Evolutionary conservation across 2,888 invertebrate genomes (phyloP), one percentile per base, ranked within the genome.

Genomic region (Eupithecia centaureata): DNA sequence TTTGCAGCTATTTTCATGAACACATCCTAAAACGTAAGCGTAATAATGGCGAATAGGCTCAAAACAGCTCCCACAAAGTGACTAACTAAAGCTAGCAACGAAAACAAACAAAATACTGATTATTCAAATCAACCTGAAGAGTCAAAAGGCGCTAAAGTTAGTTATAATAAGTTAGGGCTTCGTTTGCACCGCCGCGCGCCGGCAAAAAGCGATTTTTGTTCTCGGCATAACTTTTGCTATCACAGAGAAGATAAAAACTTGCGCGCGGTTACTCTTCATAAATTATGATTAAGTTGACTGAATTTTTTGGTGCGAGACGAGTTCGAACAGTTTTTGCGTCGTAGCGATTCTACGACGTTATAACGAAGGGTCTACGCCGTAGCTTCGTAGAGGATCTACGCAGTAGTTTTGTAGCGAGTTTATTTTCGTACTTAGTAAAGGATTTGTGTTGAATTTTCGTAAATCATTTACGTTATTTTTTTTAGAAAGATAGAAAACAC

Each of bases 211-310:
- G 54, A 10, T 56, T 32, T 57, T 57, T 57, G 57, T 57, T 57
- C 57, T 30, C 57, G 2, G 15, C 30, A 5, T 33, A 57, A 57
- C 57, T 57, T 57, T 57, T 57, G 57, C 30, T 32, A 57, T 57
- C 57, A 32, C n/a, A 57, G 18, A 10, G 12, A 57, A 57, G 30
- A 57, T 57, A 57, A 57, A 57, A 57, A 57, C 57, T 32, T 28
- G 57, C 57, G 57, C 32, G 57, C 13, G 18, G 57, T 32, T 57
- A 47, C 56, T 32, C 56, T 56, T 56, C 30, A 32, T 33, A 57
- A 57, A 57, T 57, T 57, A 57, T 57, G 57, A 57, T 57, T 57
- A 32, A 57, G 57, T 32, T 32, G 57, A 30, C 57, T 30, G 57
- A 7, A 28, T 57, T 32, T 57, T 57, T 30, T n/a, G 8, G 57